Conservation (phyloP, 2,888 invertebrate genomes). For the Parnassius mnemosyne region DNA sequence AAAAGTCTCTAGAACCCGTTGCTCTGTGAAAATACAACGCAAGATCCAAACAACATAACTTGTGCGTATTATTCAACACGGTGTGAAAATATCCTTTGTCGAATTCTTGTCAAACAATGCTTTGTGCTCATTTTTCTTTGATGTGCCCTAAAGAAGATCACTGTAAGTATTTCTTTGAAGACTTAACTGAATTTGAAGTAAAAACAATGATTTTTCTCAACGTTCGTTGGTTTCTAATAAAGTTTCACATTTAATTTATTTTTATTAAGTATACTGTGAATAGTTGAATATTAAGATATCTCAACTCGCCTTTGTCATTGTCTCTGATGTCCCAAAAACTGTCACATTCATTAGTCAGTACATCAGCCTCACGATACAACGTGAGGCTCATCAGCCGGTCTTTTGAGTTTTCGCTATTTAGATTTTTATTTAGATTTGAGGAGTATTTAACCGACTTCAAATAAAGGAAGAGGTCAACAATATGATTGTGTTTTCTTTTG, state of each 20-base stretch:
- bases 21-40: constrained; percentile 12
- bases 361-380: no score
- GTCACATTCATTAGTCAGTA: no score
- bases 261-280: background rate
- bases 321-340: no score
- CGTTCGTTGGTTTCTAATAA: constrained; percentile 1
- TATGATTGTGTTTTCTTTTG: no score
- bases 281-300: no score
- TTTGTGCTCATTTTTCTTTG: constrained; percentile 37
- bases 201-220: constrained; percentile 37
- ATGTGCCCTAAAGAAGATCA: constrained; percentile 33
- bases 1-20: constrained; percentile 1
- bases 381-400: no score
- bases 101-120: constrained; percentile 45
- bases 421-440: no score
- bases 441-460: no score
- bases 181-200: constrained; percentile 30
- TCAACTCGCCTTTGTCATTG: no score
- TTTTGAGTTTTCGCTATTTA: no score
- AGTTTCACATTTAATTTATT: background rate
- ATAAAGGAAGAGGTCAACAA: no score
- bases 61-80: constrained; percentile 25
- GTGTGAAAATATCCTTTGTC: constrained; percentile 40
- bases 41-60: constrained; percentile 21
- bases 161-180: constrained; percentile 38